Evolutionary conservation across 2,888 invertebrate genomes (phyloP).

Genomic region (Callinectes sapidus): DNA sequence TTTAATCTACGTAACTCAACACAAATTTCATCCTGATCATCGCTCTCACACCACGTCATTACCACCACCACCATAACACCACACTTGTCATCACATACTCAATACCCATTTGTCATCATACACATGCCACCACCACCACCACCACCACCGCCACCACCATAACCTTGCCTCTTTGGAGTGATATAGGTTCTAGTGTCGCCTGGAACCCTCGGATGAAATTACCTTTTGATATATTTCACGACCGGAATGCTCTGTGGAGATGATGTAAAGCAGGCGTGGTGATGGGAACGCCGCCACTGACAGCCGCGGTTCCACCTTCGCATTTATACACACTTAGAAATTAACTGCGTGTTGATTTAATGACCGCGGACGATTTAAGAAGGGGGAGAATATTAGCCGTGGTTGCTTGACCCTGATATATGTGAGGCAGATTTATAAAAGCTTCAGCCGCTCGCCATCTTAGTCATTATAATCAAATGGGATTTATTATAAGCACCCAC

Average conservation of each 20-base stretch:
- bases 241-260: not conserved
- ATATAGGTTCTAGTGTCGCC: conserved; percentile 1
- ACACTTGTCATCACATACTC: not conserved
- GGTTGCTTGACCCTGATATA: conserved; percentile 26
- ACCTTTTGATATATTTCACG: not conserved
- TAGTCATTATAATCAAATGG: not conserved
- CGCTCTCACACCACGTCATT: not conserved
- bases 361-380: conserved; percentile 8
- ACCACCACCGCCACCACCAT: too few relatives aligned
- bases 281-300: not conserved
- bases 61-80: not conserved
- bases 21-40: not conserved
- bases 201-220: not conserved
- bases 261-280: not conserved
- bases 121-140: conserved; percentile 12
- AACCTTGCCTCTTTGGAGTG: not conserved
- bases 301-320: not conserved
- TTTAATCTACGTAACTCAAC: not conserved
- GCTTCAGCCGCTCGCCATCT: not conserved
- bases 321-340: conserved; percentile 26
- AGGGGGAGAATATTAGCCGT: conserved; percentile 5
- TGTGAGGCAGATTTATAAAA: conserved; percentile 1
- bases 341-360: conserved; percentile 29
- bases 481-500: conserved; percentile 12
- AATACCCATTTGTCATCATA: not conserved